Conservation (phyloP, 2,113 vertebrate species). For the Acanthochromis polyacanthus region DNA sequence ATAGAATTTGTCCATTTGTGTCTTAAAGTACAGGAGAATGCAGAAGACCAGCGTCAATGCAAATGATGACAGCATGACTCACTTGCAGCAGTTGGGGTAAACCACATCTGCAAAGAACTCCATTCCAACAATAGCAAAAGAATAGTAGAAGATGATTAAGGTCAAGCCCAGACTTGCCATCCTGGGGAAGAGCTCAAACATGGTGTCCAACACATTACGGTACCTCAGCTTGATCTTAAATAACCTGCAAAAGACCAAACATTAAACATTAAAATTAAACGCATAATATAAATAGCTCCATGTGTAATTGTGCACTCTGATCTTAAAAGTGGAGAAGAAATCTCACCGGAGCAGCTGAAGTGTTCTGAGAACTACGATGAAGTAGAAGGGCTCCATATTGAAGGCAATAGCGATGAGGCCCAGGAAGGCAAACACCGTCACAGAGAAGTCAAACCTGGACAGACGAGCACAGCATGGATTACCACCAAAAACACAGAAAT, state of each 20-base stretch:
- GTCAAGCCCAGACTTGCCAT: slow-evolving; percentile 99
- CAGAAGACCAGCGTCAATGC: background rate
- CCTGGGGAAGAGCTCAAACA: slow-evolving; percentile 96
- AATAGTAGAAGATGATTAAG: slow-evolving; percentile 97
- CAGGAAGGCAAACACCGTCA: slow-evolving; percentile 94
- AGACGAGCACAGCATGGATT: background rate
- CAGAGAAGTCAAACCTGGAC: slow-evolving; percentile 94
- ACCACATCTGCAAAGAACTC: slow-evolving; percentile 95
- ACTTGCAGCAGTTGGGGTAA: slow-evolving; percentile 99
- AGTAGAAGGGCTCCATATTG: slow-evolving; percentile 97
- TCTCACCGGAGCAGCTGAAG: slow-evolving; percentile 94
- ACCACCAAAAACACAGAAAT: background rate
- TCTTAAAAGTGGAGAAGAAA: background rate
- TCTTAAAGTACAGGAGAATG: background rate
- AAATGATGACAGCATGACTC: slow-evolving; percentile 64
- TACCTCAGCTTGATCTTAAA: slow-evolving; percentile 97
- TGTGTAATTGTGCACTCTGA: background rate
- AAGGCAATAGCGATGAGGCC: slow-evolving; percentile 93
- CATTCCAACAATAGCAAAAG: slow-evolving; percentile 98
- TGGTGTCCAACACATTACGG: slow-evolving; percentile 96
- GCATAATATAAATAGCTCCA: background rate
- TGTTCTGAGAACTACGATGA: slow-evolving; percentile 94
- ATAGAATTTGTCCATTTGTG: background rate
- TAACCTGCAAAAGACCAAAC: slow-evolving; percentile 81
- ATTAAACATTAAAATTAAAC: background rate